phyloP scores from a whole-genome alignment of 2,888 invertebrate species.

The Oxystoma pomonae region DNA sequence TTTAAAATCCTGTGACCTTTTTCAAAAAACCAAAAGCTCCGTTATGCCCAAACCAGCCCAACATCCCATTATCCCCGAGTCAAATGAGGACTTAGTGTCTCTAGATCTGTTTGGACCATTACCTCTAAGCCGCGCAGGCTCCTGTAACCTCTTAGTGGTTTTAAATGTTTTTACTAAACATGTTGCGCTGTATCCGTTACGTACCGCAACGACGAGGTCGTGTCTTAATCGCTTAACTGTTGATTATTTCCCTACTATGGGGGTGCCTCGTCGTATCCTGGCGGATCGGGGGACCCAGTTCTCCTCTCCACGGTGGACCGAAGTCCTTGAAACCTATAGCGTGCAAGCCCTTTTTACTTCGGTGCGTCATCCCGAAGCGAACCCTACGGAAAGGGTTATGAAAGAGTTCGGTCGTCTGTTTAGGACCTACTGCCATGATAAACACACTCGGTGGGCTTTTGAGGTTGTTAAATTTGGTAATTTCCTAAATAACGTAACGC shows the following conservation, averaged over 20 bases:
- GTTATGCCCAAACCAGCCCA: background rate
- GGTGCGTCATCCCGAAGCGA: constrained; percentile 15
- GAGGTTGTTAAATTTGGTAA: constrained; percentile 4
- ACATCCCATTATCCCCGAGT: background rate
- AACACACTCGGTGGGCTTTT: constrained; percentile 15
- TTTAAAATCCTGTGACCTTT: background rate
- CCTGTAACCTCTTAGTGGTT: background rate
- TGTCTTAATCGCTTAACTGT: background rate
- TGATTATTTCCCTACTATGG: constrained; percentile 1
- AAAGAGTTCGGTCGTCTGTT: constrained; percentile 11
- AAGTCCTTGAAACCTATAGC: background rate
- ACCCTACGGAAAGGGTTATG: constrained; percentile 16
- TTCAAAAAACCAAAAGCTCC: constrained; percentile 3
- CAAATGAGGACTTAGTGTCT: background rate
- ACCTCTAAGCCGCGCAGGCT: background rate
- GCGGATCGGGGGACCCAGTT: constrained; percentile 14
- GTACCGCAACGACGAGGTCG: background rate
- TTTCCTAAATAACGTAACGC: no score
- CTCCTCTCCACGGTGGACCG: constrained; percentile 8
- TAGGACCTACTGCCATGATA: constrained; percentile 11
- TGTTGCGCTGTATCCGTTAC: background rate
- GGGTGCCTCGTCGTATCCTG: background rate
- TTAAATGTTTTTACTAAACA: constrained; percentile 6
- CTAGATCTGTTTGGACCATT: background rate
- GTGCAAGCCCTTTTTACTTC: constrained; percentile 6